Evolutionary conservation across 1,140 invertebrate genomes (phyloP).

Genomic region (Rhyacophila brunnea): DNA sequence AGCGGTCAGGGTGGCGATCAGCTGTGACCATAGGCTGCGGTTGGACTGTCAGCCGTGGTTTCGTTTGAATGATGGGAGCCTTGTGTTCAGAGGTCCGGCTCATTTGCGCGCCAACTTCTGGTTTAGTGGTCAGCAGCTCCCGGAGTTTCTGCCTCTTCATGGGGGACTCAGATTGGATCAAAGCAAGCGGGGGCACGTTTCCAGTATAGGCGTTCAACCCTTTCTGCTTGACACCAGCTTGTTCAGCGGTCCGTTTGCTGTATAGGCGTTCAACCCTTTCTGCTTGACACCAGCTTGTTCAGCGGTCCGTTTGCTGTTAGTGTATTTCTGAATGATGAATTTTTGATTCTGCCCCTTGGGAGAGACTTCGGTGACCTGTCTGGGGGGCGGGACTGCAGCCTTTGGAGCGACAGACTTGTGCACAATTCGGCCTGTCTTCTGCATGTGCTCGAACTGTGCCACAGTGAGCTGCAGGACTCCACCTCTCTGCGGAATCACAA

Average conservation of each 20-base stretch:
- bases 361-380: constrained; percentile 6
- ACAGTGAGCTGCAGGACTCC: constrained; percentile 49
- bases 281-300: not conserved
- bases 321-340: constrained; percentile 46
- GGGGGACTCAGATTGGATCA: constrained; percentile 28
- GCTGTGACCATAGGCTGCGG: not conserved
- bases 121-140: constrained; percentile 20
- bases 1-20: constrained; percentile 1
- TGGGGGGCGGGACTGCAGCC: not conserved
- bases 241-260: constrained; percentile 21
- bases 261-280: constrained; percentile 1
- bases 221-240: not conserved
- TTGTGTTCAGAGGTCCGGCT: not conserved
- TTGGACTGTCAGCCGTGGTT: no score
- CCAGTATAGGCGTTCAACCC: constrained; percentile 21
- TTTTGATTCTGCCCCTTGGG: constrained; percentile 39
- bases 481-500: constrained; percentile 41
- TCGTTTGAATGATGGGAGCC: not conserved
- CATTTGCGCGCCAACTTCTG: not conserved
- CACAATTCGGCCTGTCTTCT: constrained; percentile 42
- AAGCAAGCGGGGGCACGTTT: constrained; percentile 17
- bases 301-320: constrained; percentile 27
- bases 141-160: constrained; percentile 36
- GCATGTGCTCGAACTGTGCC: constrained; percentile 51
- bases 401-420: not conserved